Evolutionary conservation across 1,140 invertebrate genomes (phyloP), one percentile per base, ranked within the genome.

Genomic region (Theocolax elegans): DNA sequence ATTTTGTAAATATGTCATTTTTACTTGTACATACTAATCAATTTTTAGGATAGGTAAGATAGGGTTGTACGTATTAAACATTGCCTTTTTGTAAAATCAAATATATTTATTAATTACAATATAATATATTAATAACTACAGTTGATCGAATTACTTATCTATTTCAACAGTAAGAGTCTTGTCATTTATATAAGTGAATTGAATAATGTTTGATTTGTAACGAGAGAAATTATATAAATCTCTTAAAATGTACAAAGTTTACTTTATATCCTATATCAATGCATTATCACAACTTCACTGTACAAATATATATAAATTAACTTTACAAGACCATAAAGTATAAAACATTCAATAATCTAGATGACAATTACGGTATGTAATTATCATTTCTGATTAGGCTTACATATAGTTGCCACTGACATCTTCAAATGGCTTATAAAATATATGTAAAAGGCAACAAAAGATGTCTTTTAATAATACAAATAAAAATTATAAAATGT

Each of bases 91-190:
- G 21, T 53, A 53, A 56, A 74, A 75, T 72, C 51, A 78, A 77
- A 77, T 77, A 73, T 73, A 75, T 77, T 71, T 74, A 73, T 70
- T 70, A 63, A 70, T 56, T 63, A 70, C 10, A 44, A 70, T 62
- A 62, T 67, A n/a, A n/a, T n/a, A 67, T 25, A 70, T 54, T 64
- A 56, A 64, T 63, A 62, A 69, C 44, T 69, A 69, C 67, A 62
- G 25, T 62, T n/a, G 44, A 56, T 38, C 46, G 42, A 53, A 60
- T 68, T 68, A 62, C 25, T 68, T 62, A 68, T 62, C 17, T 63
- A 70, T 63, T 69, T 53, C 42, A 70, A 69, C 58, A 69, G n/a
- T 69, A 62, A 12, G 23, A 69, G 48, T 62, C 44, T 62, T 59
- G 42, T 29, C 10, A 60, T 59, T 51, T 51, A 15, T 4, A 38